These are phyloP conservation scores for Drosophila baimaii DNA, from an alignment of 1,140 invertebrate genomes.

Conservation along the genomic window DNA sequence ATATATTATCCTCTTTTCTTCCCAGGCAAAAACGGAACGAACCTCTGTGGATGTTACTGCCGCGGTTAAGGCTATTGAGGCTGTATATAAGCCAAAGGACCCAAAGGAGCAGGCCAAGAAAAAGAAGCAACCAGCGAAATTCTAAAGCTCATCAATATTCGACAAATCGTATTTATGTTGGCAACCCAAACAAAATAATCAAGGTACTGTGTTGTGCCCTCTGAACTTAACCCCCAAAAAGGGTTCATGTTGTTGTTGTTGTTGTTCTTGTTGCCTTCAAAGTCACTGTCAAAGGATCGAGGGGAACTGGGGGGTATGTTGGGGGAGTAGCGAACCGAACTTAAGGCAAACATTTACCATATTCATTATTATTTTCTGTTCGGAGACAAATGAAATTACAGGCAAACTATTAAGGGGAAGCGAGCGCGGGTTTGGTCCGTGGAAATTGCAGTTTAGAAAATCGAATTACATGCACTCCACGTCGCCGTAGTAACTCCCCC, in stretches of 20 bases:
- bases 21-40: neutral
- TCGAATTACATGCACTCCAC: constrained; percentile 53
- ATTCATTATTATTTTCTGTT: constrained; percentile 38
- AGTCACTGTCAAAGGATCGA: constrained; percentile 54
- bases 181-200: constrained; percentile 64
- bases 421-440: neutral
- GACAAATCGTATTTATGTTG: constrained; percentile 51
- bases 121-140: constrained; percentile 27
- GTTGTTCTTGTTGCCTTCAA: constrained; percentile 34
- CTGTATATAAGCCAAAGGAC: constrained; percentile 1
- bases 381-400: constrained; percentile 69
- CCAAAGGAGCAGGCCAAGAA: neutral
- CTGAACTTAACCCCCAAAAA: constrained; percentile 48
- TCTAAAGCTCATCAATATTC: constrained; percentile 27
- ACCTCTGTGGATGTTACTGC: neutral
- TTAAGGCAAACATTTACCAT: constrained; percentile 72
- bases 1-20: too few relatives aligned
- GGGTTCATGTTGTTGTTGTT: constrained; percentile 12
- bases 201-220: constrained; percentile 12
- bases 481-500: constrained; percentile 60
- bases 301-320: constrained; percentile 4
- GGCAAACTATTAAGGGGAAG: constrained; percentile 19
- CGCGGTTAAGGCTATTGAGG: neutral
- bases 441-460: constrained; percentile 51
- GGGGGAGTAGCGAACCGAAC: constrained; percentile 16